These are phyloP conservation scores for Equus quagga DNA, from an alignment of 2,113 vertebrate species.

Conservation along the genomic window DNA sequence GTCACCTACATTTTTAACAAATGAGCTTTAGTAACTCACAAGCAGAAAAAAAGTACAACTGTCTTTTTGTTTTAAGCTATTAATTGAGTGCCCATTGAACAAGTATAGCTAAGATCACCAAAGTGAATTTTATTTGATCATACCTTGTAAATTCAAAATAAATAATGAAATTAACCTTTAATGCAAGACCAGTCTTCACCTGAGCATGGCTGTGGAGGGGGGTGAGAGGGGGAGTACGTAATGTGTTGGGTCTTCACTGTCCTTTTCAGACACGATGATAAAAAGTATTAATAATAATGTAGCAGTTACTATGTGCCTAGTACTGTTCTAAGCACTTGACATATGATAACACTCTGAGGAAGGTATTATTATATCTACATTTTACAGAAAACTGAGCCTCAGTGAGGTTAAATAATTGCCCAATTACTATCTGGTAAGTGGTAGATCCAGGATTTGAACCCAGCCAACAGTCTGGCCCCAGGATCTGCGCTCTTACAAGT, in stretches of 20 bases:
- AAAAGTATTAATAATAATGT: not conserved
- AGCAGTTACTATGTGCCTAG: not conserved
- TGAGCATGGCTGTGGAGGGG: not conserved
- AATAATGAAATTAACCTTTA: not conserved
- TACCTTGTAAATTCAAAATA: not conserved
- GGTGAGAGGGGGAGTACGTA: not conserved
- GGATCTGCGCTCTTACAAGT: not conserved
- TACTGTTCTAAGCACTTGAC: not conserved
- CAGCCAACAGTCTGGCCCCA: not conserved
- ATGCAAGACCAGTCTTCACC: not conserved
- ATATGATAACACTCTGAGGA: not conserved
- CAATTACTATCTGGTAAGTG: not conserved
- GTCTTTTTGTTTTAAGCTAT: not conserved
- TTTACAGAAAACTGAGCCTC: constrained; percentile 24
- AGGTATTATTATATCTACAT: not conserved
- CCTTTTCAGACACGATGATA: not conserved
- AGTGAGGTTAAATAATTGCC: constrained; percentile 24
- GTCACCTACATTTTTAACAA: not conserved
- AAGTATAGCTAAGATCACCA: not conserved
- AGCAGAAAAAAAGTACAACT: not conserved
- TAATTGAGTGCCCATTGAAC: not conserved
- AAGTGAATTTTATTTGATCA: constrained; percentile 36
- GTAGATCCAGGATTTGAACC: not conserved
- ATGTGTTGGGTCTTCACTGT: not conserved
- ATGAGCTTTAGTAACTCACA: not conserved